These are phyloP conservation scores for Amazona ochrocephala DNA, from an alignment of 2,797 vertebrate species.

Conservation along the genomic window DNA sequence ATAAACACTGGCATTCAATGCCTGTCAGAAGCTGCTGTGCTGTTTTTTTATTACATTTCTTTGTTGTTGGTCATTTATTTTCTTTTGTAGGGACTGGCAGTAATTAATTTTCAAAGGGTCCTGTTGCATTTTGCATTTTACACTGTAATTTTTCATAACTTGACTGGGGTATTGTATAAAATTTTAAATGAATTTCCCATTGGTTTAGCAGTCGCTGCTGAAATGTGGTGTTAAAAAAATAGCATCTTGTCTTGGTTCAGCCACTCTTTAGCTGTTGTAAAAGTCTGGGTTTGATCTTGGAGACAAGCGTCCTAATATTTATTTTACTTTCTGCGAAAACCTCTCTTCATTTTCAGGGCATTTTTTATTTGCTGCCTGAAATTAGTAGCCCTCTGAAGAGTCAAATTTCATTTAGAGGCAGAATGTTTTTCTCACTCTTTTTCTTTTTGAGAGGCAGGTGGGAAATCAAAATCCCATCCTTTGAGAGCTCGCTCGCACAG, in stretches of 20 bases:
- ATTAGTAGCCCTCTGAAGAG: constrained; percentile 33
- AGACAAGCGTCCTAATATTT: constrained; percentile 20
- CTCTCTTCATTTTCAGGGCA: background rate
- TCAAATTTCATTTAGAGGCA: constrained; percentile 28
- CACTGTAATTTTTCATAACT: background rate
- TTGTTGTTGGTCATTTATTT: background rate
- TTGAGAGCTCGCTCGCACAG: background rate
- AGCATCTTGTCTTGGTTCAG: background rate
- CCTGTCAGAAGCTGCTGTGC: background rate
- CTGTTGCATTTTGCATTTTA: background rate
- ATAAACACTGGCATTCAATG: background rate
- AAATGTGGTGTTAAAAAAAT: background rate
- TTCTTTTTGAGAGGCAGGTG: constrained; percentile 21
- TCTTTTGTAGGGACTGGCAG: background rate
- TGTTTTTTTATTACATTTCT: background rate
- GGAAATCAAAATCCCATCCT: constrained; percentile 58
- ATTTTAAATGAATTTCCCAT: background rate
- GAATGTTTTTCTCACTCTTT: background rate
- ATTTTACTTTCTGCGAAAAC: constrained; percentile 11
- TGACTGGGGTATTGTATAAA: background rate
- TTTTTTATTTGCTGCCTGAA: constrained; percentile 37
- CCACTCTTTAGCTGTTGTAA: background rate
- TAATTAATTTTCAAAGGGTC: background rate
- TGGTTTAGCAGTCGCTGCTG: background rate
- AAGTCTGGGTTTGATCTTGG: constrained; percentile 22